Percentiles rank a stretch among this genome's conserved stretches.
Conservation (phyloP, 2,797 vertebrate species). For the Austrolebias charrua region DNA sequence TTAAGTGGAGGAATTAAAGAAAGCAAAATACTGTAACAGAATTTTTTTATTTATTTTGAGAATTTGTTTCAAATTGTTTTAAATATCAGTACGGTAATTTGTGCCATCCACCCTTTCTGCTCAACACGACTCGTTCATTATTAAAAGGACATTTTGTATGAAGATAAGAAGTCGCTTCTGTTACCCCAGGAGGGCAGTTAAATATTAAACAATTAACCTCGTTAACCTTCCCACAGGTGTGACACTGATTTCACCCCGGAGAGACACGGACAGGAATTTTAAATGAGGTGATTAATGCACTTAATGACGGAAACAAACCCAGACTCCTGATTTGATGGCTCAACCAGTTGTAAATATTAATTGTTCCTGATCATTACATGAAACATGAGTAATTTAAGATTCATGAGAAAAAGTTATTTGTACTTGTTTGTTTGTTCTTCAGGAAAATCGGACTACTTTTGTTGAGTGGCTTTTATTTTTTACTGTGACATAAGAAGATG, state of each 20-base stretch:
- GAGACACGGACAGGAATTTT: constrained; percentile 31
- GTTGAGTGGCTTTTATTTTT: too few species aligned
- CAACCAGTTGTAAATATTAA: constrained; percentile 23
- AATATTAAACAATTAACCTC: constrained; percentile 46
- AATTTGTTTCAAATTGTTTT: too few species aligned
- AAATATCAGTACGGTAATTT: not conserved
- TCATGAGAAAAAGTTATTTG: constrained; percentile 1
- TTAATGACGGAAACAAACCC: not conserved
- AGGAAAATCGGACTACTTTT: too few species aligned
- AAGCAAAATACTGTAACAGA: too few species aligned
- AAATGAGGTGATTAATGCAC: constrained; percentile 15
- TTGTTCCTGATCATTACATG: not conserved
- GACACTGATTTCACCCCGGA: constrained; percentile 18
- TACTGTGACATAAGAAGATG: too few species aligned
- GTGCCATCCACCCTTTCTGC: not conserved
- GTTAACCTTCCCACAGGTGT: constrained; percentile 42
- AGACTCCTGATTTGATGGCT: constrained; percentile 12
- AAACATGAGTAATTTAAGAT: not conserved
- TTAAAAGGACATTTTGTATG: constrained; percentile 1
- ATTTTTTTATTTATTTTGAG: too few species aligned
- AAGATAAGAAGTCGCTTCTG: constrained; percentile 33
- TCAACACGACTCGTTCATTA: constrained; percentile 17
- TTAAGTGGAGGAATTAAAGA: too few species aligned
- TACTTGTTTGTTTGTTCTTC: too few species aligned
- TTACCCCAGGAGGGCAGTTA: constrained; percentile 27